A percentile compares a stretch with the other conserved stretches of the same genome.
Conservation (phyloP, 1,140 invertebrate species). For the Varroa destructor region DNA sequence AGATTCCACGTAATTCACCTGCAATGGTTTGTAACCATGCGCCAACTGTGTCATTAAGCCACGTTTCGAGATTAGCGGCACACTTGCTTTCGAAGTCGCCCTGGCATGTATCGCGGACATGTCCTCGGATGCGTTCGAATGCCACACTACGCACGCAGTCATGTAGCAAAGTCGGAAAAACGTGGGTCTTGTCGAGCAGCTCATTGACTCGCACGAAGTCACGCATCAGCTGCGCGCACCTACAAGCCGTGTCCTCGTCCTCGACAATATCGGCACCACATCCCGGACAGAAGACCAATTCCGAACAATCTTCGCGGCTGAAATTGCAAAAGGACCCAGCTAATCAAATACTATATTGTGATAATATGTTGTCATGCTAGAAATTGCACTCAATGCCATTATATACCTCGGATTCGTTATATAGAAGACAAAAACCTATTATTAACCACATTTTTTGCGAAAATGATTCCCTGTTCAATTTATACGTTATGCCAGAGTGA, state of each 20-base stretch:
- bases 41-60: constrained; percentile 31
- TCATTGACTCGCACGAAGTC: constrained; percentile 14
- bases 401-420: too few relatives aligned
- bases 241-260: background rate
- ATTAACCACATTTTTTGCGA: too few relatives aligned
- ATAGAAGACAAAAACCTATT: too few relatives aligned
- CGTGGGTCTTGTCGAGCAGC: background rate
- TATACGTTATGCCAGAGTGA: too few relatives aligned
- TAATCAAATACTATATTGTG: too few relatives aligned
- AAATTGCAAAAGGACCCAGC: too few relatives aligned
- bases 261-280: constrained; percentile 14
- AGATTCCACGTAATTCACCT: background rate
- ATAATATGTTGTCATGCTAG: too few relatives aligned
- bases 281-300: constrained; percentile 14
- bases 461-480: too few relatives aligned
- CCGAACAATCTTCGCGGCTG: background rate
- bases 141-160: constrained; percentile 48
- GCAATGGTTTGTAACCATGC: constrained; percentile 31
- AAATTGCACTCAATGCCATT: too few relatives aligned
- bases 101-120: constrained; percentile 62
- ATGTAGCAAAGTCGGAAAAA: background rate
- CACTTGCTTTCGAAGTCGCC: constrained; percentile 68
- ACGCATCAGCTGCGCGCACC: background rate
- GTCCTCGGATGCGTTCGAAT: constrained; percentile 60
- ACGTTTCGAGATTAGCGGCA: constrained; percentile 51